Conservation (phyloP, 2,113 vertebrate species). For the Phylloscopus trochiloides region DNA sequence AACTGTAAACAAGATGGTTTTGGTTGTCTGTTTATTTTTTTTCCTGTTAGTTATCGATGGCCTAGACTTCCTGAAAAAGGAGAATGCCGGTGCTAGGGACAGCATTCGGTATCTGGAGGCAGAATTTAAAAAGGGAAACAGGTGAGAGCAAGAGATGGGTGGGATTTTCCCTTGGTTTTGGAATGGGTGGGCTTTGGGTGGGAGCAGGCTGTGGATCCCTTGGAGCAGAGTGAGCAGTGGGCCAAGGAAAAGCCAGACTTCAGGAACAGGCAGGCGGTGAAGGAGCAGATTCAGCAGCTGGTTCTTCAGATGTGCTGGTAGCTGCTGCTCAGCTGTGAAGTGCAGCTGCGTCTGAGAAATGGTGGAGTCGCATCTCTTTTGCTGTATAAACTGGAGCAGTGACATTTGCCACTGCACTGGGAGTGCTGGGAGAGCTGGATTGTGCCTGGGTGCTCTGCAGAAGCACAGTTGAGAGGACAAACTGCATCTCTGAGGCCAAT, state of each 20-base stretch:
- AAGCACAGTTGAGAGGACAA: neutral
- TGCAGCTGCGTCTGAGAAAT: neutral
- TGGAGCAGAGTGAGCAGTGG: neutral
- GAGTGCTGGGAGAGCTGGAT: neutral
- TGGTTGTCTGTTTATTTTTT: too few relatives aligned
- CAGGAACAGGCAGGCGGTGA: neutral
- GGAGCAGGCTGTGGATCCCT: neutral
- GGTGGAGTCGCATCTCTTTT: too few relatives aligned
- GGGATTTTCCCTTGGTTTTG: neutral
- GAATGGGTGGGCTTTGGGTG: neutral
- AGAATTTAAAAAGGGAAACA: slow-evolving; percentile 96
- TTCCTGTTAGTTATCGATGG: slow-evolving; percentile 87
- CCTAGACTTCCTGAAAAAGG: slow-evolving; percentile 92
- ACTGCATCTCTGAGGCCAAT: neutral
- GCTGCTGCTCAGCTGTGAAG: neutral
- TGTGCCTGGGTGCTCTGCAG: neutral
- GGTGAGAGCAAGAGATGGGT: slow-evolving; percentile 66
- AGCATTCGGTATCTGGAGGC: slow-evolving; percentile 94
- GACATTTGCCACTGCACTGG: neutral
- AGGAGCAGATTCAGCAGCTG: neutral
- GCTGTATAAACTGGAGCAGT: neutral
- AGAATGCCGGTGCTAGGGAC: slow-evolving; percentile 89
- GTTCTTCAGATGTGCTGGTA: neutral
- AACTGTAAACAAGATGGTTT: too few relatives aligned
- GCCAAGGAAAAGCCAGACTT: neutral